A percentile compares a stretch with the other conserved stretches of the same genome.
Evolutionary conservation across 2,797 vertebrate species (phyloP).

Genomic region (Monodelphis domestica): DNA sequence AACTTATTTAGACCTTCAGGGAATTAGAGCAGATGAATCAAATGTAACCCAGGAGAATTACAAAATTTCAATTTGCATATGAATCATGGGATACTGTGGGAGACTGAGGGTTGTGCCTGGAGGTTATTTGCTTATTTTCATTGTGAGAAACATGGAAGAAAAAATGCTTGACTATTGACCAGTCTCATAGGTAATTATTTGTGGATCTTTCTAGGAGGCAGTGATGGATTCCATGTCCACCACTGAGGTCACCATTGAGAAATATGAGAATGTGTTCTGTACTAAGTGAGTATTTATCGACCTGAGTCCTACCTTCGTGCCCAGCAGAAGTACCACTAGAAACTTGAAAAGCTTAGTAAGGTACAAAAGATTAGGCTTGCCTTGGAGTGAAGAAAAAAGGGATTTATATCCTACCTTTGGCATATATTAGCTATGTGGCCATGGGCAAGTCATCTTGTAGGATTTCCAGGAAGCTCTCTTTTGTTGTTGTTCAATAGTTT

Average conservation of each 20-base stretch:
- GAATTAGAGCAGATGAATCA: slow-evolving; percentile 31
- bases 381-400: not conserved
- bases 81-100: not conserved
- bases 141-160: slow-evolving; percentile 11
- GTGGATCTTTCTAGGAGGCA: too few relatives aligned
- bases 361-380: not conserved
- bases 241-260: not conserved
- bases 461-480: not conserved
- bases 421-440: not conserved
- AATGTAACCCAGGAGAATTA: not conserved
- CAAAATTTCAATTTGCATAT: not conserved
- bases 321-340: not conserved
- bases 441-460: not conserved
- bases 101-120: not conserved
- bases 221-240: not conserved
- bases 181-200: not conserved
- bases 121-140: slow-evolving; percentile 14
- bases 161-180: not conserved
- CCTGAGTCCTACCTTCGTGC: not conserved
- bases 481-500: not conserved
- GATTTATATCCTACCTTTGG: not conserved
- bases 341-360: not conserved
- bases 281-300: not conserved
- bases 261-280: not conserved
- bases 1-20: slow-evolving; percentile 27